Conservation (phyloP, 2,113 vertebrate genomes). For the Heptranchias perlo region DNA sequence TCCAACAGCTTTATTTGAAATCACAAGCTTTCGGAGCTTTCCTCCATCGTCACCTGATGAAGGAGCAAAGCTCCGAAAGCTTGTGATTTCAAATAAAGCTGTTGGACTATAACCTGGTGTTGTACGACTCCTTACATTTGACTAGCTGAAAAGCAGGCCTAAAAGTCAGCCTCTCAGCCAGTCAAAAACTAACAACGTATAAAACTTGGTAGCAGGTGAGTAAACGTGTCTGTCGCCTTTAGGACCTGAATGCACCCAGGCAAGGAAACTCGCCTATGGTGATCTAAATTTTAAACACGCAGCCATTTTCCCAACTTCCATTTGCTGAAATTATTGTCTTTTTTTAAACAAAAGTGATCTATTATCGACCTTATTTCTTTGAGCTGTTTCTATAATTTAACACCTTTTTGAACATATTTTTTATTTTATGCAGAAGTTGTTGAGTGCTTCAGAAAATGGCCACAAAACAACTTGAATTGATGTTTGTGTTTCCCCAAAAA, state of each 20-base stretch:
- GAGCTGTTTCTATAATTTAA: slow-evolving; percentile 12
- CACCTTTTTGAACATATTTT: background rate
- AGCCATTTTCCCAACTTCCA: background rate
- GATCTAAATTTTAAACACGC: background rate
- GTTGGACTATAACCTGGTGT: too few species aligned
- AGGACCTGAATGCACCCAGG: background rate
- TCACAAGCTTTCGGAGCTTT: too few species aligned
- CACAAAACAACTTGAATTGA: background rate
- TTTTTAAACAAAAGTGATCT: background rate
- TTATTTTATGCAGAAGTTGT: background rate
- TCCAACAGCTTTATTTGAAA: too few species aligned
- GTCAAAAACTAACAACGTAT: background rate
- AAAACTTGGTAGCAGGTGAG: background rate
- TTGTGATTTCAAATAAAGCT: too few species aligned
- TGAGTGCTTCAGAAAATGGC: background rate
- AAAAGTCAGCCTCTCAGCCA: background rate
- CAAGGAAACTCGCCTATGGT: background rate
- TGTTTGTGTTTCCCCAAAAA: too few species aligned
- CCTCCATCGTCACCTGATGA: too few species aligned
- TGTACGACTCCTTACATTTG: too few species aligned
- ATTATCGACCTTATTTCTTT: background rate
- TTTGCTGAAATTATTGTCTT: background rate
- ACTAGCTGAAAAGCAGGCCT: background rate
- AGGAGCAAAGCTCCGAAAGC: too few species aligned
- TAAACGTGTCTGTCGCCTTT: background rate